phyloP scores from a whole-genome alignment of 2,113 vertebrate genomes.

The Petrocephalus microphthalmus region DNA sequence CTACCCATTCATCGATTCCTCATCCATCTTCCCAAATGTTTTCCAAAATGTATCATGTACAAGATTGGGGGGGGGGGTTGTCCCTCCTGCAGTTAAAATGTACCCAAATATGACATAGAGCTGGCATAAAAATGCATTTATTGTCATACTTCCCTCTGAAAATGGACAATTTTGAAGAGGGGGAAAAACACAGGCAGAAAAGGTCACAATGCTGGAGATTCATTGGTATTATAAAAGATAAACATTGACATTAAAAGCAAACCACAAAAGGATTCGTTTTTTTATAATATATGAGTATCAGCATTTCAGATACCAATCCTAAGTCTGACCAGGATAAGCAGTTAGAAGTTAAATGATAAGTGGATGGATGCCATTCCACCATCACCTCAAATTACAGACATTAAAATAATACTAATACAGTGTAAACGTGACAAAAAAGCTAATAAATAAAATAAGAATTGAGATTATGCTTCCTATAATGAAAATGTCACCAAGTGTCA shows the following conservation, averaged over 20 bases:
- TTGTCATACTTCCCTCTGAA: background rate
- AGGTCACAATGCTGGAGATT: background rate
- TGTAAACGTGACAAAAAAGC: background rate
- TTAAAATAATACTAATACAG: background rate
- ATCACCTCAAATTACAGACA: background rate
- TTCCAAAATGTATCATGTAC: background rate
- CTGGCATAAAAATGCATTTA: background rate
- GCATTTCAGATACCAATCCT: background rate
- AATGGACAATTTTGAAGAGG: background rate
- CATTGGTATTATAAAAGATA: background rate
- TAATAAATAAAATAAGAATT: conserved; percentile 34
- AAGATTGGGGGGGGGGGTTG: background rate
- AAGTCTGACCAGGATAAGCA: background rate
- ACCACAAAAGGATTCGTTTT: background rate
- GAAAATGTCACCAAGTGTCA: conserved; percentile 36
- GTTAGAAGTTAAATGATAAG: background rate
- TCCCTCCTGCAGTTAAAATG: background rate
- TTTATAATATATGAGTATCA: background rate
- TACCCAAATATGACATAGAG: background rate
- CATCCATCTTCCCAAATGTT: background rate
- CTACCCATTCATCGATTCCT: background rate
- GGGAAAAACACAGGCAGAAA: background rate
- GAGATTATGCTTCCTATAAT: conserved; percentile 39
- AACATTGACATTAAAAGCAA: background rate
- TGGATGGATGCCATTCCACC: background rate